These are phyloP conservation scores for Seira musarum DNA, from an alignment of 2,888 invertebrate species.

Conservation along the genomic window DNA sequence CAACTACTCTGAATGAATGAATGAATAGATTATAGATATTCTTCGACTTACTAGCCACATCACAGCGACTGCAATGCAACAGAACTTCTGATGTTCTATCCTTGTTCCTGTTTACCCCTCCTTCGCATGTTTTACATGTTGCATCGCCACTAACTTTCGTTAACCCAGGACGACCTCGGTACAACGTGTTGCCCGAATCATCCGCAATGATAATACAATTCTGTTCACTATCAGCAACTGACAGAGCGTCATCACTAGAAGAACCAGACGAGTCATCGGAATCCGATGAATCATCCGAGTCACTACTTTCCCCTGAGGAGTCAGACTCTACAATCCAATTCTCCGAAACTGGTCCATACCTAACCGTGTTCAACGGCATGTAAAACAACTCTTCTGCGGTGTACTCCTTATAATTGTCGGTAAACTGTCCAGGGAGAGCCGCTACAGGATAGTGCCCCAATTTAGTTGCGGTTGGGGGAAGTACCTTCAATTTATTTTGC, in stretches of 20 bases:
- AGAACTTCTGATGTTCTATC: conserved; percentile 75
- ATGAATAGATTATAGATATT: too few species aligned
- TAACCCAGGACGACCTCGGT: conserved; percentile 31
- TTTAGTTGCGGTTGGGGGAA: conserved; percentile 75
- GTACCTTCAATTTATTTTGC: conserved; percentile 70
- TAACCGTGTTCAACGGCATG: conserved; percentile 92
- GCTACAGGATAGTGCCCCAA: conserved; percentile 90
- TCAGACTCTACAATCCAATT: conserved; percentile 73
- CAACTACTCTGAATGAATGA: background rate
- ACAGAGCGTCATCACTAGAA: conserved; percentile 50
- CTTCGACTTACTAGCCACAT: conserved; percentile 69
- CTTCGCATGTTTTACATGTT: conserved; percentile 75
- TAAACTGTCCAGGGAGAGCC: conserved; percentile 96
- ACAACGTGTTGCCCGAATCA: conserved; percentile 50
- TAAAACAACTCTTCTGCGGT: conserved; percentile 89
- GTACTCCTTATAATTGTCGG: conserved; percentile 88
- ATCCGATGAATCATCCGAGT: conserved; percentile 73
- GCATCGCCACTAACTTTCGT: conserved; percentile 61
- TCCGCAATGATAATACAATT: conserved; percentile 53
- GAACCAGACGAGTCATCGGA: conserved; percentile 57
- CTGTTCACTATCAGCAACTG: conserved; percentile 22
- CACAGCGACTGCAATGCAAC: conserved; percentile 78
- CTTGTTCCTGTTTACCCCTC: conserved; percentile 73
- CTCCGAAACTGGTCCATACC: conserved; percentile 78
- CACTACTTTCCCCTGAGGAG: conserved; percentile 76